Conservation (phyloP, 2,113 vertebrate species). For the Rhinopomastus cyanomelas region DNA sequence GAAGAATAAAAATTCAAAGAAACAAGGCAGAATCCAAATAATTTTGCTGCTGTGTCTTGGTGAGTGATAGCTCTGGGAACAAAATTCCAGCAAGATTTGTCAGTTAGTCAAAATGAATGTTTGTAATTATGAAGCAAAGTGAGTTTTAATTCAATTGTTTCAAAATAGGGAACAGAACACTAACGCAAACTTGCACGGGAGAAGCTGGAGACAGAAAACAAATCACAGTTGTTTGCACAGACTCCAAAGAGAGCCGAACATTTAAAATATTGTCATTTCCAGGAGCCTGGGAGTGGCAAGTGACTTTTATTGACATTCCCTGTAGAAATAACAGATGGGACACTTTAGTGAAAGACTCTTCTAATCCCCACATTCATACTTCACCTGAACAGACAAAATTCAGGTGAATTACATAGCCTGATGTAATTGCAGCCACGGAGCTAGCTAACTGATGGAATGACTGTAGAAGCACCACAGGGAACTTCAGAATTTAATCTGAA, state of each 20-base stretch:
- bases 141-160: conserved; percentile 44
- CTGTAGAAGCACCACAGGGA: background rate
- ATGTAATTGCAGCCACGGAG: background rate
- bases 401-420: no score
- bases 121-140: conserved; percentile 27
- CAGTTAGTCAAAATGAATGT: conserved; percentile 50
- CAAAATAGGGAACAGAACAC: conserved; percentile 30
- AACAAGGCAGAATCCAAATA: background rate
- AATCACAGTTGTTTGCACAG: conserved; percentile 1
- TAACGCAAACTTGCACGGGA: background rate
- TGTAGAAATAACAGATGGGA: background rate
- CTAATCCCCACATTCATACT: background rate
- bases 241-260: background rate
- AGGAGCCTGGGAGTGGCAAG: background rate
- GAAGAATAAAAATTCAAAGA: conserved; percentile 2
- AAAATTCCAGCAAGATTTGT: conserved; percentile 34
- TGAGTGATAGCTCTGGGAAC: conserved; percentile 29
- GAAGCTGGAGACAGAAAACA: conserved; percentile 27
- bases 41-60: background rate
- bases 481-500: conserved; percentile 22
- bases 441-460: background rate
- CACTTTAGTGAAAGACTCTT: background rate
- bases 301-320: background rate
- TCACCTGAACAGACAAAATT: background rate
- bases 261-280: background rate